A percentile compares a stretch with the other conserved stretches of the same genome.
Conservation (phyloP, 30 jellyfish, hydroid and myxozoan species). For the Hydra vulgaris region DNA sequence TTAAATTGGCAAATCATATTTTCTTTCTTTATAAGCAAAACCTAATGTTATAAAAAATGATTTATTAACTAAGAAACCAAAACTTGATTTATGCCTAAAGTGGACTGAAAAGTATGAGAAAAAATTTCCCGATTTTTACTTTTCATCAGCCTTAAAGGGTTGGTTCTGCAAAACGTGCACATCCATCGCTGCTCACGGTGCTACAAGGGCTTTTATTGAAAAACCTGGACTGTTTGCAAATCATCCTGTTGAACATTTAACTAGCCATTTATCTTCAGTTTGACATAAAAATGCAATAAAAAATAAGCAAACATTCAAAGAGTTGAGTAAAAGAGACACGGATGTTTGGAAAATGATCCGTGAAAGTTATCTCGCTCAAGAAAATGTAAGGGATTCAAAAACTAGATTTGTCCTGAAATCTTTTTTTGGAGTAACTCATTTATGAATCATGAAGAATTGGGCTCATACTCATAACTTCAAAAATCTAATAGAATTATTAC, state of each 20-base stretch:
- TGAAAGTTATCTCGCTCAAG: not conserved
- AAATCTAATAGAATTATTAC: not conserved
- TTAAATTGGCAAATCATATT: too few species aligned
- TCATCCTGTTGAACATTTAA: constrained; percentile 5
- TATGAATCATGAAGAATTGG: constrained; percentile 3
- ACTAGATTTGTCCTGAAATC: not conserved
- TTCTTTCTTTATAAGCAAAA: too few species aligned
- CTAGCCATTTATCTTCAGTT: not conserved
- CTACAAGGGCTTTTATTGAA: constrained; percentile 1
- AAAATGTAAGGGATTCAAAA: not conserved
- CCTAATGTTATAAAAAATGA: too few species aligned
- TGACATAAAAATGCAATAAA: not conserved
- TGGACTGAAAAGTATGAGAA: too few species aligned
- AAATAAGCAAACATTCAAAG: not conserved
- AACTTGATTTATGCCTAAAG: not conserved
- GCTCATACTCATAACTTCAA: constrained; percentile 7
- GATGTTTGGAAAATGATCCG: not conserved
- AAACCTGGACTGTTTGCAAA: constrained; percentile 5
- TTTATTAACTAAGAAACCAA: too few species aligned
- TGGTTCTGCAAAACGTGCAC: constrained; percentile 8
- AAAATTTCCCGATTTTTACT: constrained; percentile 11
- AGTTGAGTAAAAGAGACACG: constrained; percentile 2
- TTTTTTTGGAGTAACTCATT: not conserved
- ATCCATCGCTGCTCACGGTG: too few species aligned
- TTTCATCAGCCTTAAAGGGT: not conserved